phyloP scores from a whole-genome alignment of 2,113 vertebrate species.

The Raja brachyura region DNA sequence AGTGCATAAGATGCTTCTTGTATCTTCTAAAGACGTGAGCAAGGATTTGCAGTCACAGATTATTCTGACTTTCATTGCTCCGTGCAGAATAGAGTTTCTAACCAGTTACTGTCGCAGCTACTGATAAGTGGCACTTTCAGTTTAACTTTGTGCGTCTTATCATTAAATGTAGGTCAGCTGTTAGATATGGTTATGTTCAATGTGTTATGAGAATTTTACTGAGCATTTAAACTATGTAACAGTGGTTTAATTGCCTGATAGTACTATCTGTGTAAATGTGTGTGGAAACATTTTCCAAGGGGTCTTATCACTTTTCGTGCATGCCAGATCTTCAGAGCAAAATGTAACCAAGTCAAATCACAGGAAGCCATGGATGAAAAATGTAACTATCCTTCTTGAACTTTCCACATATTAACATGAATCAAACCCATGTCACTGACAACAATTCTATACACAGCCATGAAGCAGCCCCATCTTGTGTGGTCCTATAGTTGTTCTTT shows the following conservation, averaged over 20 bases:
- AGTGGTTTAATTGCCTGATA: constrained; percentile 18
- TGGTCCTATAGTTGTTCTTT: neutral
- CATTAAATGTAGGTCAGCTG: neutral
- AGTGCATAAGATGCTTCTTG: neutral
- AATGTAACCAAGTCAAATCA: neutral
- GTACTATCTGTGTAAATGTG: neutral
- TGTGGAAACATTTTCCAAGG: constrained; percentile 15
- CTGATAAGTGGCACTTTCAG: neutral
- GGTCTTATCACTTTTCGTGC: neutral
- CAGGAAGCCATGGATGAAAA: neutral
- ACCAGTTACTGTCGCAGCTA: neutral
- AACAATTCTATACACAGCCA: neutral
- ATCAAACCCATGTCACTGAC: neutral
- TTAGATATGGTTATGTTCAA: neutral
- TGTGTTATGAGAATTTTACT: constrained; percentile 12
- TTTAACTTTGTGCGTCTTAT: neutral
- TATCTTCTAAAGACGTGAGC: neutral
- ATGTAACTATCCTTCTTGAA: neutral
- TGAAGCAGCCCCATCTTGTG: neutral
- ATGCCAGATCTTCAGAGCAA: neutral
- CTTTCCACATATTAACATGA: neutral
- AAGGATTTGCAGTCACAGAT: neutral
- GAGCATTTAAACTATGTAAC: constrained; percentile 29
- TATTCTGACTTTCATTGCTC: neutral
- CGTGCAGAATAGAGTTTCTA: neutral